Evolutionary conservation across 1,140 invertebrate genomes (phyloP), one percentile per base, ranked within the genome.

Genomic region (Drosophila azteca): DNA sequence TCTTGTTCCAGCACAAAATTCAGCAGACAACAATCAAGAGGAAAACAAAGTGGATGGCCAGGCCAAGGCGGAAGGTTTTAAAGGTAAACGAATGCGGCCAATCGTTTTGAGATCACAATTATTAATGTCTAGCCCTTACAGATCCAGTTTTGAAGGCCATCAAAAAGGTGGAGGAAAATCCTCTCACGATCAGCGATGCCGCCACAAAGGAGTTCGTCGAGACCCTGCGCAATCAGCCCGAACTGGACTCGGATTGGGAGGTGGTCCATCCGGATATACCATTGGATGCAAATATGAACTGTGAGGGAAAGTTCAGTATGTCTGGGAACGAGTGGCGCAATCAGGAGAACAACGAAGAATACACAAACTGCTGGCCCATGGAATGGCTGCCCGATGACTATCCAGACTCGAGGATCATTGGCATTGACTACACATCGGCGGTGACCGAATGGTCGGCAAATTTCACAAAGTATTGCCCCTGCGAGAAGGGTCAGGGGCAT

Each of bases 351-450:
- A 60, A 57, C 43, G 83, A 92, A 24, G 74, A 87, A 13, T 93
- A 92, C 61, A 95, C 95, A 2, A 93, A 93, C 60, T 96, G 95
- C 90, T 96, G 96, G 96, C 95, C 96, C 2, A 95, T 94, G 93
- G 95, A 96, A 77, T 97, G 96, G 96, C 91, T 97, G 68, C 92
- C 95, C 1, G 79, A 93, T 62, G 96, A 97, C 90, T 93, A 92
- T 92, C 90, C 90, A 11, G 90, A 91, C 41, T 77, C 90, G 6
- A 64, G 91, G 44, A 90, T 92, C n/a, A 77, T 92, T 35, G 91
- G 91, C 13, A 90, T 92, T 24, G 90, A 92, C 22, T 92, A 91
- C 58, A 91, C 90, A 6, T 92, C 91, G 11, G 87, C 90, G 0
- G 90, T 92, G 2, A 91, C 89, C 6, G 90, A 92, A 50, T 92